Evolutionary conservation across 2,797 vertebrate genomes (phyloP).

Genomic region (Uromys caudimaculatus): DNA sequence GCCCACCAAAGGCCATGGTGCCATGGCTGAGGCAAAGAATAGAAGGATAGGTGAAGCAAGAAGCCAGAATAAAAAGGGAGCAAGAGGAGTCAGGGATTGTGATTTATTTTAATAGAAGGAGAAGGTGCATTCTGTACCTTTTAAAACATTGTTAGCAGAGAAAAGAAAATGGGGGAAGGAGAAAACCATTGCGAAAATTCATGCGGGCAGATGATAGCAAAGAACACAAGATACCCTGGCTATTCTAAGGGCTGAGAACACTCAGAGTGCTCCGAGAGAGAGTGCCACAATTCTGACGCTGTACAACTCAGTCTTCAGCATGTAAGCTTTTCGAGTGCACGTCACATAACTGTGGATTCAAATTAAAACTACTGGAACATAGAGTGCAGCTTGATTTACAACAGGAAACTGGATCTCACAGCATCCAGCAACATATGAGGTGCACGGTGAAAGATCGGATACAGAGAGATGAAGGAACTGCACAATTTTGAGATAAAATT

Average conservation of each 20-base stretch:
- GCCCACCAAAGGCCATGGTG: not conserved
- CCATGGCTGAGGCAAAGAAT: not conserved
- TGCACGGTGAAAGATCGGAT: not conserved
- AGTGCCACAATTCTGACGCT: not conserved
- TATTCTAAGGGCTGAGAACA: not conserved
- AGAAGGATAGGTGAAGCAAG: not conserved
- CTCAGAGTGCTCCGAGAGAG: not conserved
- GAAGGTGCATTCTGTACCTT: not conserved
- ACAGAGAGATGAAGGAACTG: not conserved
- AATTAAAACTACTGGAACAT: slow-evolving; percentile 2
- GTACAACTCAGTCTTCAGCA: not conserved
- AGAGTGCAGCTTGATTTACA: slow-evolving; percentile 9
- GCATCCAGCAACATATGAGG: not conserved
- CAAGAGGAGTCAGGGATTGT: not conserved
- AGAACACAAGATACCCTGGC: not conserved
- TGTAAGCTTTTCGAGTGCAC: not conserved
- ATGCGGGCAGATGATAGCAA: not conserved
- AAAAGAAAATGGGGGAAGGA: not conserved
- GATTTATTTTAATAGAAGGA: slow-evolving; percentile 15
- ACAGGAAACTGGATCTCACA: not conserved
- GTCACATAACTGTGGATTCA: not conserved
- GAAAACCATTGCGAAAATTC: not conserved
- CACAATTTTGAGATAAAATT: not conserved
- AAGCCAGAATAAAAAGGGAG: not conserved
- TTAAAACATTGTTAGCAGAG: slow-evolving; percentile 5